Evolutionary conservation across 2,888 invertebrate genomes (phyloP).

Genomic region (Unio pictorum): DNA sequence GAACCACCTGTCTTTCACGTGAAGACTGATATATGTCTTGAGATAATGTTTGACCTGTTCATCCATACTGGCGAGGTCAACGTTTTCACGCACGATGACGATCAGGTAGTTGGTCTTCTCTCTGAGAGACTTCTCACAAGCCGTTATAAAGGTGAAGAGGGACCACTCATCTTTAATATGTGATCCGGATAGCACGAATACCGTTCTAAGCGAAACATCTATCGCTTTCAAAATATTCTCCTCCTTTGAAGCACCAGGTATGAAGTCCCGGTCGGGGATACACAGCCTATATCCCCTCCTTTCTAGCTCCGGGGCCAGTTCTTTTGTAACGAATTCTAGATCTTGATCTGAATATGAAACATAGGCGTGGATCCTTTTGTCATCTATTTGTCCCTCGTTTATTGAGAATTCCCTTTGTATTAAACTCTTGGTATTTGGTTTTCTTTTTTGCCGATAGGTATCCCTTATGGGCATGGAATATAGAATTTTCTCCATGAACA

Average conservation of each 20-base stretch:
- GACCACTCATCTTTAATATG: constrained; percentile 43
- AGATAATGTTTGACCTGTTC: constrained; percentile 34
- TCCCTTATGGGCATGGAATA: constrained; percentile 36
- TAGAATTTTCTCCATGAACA: constrained; percentile 34
- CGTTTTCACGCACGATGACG: constrained; percentile 23
- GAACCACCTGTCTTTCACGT: constrained; percentile 21
- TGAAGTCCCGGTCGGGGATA: constrained; percentile 45
- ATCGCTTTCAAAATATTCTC: constrained; percentile 43
- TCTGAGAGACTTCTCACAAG: constrained; percentile 36
- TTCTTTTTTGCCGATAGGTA: constrained; percentile 3
- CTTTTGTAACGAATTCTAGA: constrained; percentile 24
- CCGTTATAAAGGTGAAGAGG: constrained; percentile 37
- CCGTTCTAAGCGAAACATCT: constrained; percentile 22
- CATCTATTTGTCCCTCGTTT: constrained; percentile 4
- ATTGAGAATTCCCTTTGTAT: too few species aligned
- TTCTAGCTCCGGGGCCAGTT: constrained; percentile 31
- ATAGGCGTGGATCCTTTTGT: constrained; percentile 27
- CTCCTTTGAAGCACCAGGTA: constrained; percentile 41
- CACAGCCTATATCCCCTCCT: constrained; percentile 25
- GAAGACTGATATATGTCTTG: constrained; percentile 31
- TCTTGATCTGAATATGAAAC: constrained; percentile 40
- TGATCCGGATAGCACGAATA: constrained; percentile 32
- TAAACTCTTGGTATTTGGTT: too few species aligned
- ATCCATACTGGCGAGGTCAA: constrained; percentile 13
- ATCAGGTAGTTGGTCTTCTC: constrained; percentile 41